Base-by-base conservation (phyloP, 1,140 invertebrate genomes). In the Bombus picipes region DNA sequence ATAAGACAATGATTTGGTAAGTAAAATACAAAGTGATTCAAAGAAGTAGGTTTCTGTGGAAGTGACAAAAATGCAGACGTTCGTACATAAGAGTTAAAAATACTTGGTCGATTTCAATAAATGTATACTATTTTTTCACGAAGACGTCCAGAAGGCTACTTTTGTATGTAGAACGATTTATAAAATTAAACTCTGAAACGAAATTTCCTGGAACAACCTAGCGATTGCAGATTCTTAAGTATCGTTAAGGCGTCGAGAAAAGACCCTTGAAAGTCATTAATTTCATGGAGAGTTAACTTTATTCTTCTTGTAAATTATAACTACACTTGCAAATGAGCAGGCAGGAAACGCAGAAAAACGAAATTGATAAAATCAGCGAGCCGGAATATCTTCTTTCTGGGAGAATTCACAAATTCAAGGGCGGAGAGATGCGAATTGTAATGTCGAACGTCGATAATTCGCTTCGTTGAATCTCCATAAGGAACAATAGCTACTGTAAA, bases 321-420 rank as follows among this genome's bases (percentile, higher is more conserved):
- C n/a, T 37, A 22, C 39, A 9, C 13, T 25, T 62, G 13, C 74
- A n/a, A 41, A n/a, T 5, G 57, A 43, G 34, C 15, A 13, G 32
- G 1, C 2, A 47, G 25, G 62, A 53, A 83, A 76, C 28, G 28
- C 25, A 66, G 59, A 22, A 53, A 47, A 25, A 25, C 8, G 41
- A 41, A 37, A 53, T n/a, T 53, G 59, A 34, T 37, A 22, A 41
- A 70, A 25, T 57, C 73, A 83, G 2, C 43, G 65, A 57, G 22
- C 41, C 22, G 41, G 47, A 78, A 83, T n/a, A 47, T 39, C 65
- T 66, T 76, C 3, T 9, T 83, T 78, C 74, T 78, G 18, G 22
- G 2, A 57, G 47, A 41, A 39, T 83, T 39, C 73, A 83, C 74
- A 83, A 83, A 83, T 78, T 41, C 62, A 68, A 77, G 65, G 34